Conservation (phyloP, 35 echinoderm and acorn worm genomes). For the Apostichopus japonicus region DNA sequence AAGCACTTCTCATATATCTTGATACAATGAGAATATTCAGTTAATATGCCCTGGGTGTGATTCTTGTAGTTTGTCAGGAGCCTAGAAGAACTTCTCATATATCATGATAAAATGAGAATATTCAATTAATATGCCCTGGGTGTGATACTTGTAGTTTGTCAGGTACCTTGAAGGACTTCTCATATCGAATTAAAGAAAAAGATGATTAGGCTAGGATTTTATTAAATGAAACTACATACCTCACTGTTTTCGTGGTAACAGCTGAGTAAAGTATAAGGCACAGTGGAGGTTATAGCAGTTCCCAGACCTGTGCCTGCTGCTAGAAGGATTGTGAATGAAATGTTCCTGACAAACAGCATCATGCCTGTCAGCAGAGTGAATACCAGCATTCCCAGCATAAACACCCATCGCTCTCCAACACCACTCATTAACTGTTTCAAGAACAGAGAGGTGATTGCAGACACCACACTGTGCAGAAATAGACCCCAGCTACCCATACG, state of each 20-base stretch:
- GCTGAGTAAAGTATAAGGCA: constrained; percentile 88
- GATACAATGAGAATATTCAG: too few species aligned
- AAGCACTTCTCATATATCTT: too few species aligned
- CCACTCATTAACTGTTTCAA: constrained; percentile 57
- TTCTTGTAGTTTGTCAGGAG: too few species aligned
- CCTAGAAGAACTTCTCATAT: too few species aligned
- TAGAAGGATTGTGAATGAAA: constrained; percentile 70
- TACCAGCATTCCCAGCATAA: constrained; percentile 75
- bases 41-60: too few species aligned
- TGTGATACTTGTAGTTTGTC: too few species aligned
- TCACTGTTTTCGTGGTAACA: constrained; percentile 78
- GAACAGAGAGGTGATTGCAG: constrained; percentile 74
- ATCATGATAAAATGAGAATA: too few species aligned
- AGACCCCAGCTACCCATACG: constrained; percentile 90
- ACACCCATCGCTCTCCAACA: constrained; percentile 62
- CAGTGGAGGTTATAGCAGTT: constrained; percentile 66
- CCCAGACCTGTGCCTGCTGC: constrained; percentile 85
- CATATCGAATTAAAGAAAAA: too few species aligned
- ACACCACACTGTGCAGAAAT: constrained; percentile 82
- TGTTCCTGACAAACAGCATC: constrained; percentile 74
- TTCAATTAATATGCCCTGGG: too few species aligned
- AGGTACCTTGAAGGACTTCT: too few species aligned
- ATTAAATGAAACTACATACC: constrained; percentile 46
- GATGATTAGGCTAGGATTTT: too few species aligned
- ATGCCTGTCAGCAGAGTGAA: constrained; percentile 69